A percentile compares a stretch with the other conserved stretches of the same genome.
These are phyloP conservation scores for Etheostoma cragini DNA, from an alignment of 2,113 vertebrate species.

Conservation along the genomic window DNA sequence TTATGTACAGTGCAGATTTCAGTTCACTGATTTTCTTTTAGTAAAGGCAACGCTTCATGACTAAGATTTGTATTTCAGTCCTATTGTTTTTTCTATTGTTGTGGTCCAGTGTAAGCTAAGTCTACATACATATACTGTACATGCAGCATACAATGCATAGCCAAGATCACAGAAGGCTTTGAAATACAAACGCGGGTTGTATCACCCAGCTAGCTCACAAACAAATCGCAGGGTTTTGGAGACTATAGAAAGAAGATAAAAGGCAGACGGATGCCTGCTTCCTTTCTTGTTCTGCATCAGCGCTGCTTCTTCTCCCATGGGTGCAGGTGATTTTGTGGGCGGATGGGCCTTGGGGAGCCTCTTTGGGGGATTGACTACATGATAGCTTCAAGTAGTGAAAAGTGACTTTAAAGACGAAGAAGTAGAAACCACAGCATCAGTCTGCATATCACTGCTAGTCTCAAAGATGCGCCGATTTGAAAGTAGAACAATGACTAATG, in stretches of 20 bases:
- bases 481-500: neutral
- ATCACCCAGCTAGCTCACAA: slow-evolving; percentile 13
- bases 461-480: neutral
- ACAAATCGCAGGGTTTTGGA: slow-evolving; percentile 6
- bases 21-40: neutral
- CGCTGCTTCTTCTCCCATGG: slow-evolving; percentile 19
- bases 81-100: neutral
- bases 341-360: neutral
- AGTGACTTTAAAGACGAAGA: slow-evolving; percentile 21
- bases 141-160: neutral
- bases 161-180: slow-evolving; percentile 10
- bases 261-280: slow-evolving; percentile 13
- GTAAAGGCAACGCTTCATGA: neutral
- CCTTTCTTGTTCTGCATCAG: slow-evolving; percentile 8
- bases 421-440: neutral
- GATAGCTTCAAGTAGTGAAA: slow-evolving; percentile 5
- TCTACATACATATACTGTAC: too few species aligned
- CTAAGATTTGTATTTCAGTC: neutral
- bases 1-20: neutral
- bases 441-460: neutral
- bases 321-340: slow-evolving; percentile 31
- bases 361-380: neutral
- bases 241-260: slow-evolving; percentile 5
- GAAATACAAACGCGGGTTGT: slow-evolving; percentile 30
- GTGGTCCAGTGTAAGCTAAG: neutral